Evolutionary conservation across 2,797 vertebrate species (phyloP), one percentile per base, ranked within the genome.

Genomic region (Serranus cabrilla): DNA sequence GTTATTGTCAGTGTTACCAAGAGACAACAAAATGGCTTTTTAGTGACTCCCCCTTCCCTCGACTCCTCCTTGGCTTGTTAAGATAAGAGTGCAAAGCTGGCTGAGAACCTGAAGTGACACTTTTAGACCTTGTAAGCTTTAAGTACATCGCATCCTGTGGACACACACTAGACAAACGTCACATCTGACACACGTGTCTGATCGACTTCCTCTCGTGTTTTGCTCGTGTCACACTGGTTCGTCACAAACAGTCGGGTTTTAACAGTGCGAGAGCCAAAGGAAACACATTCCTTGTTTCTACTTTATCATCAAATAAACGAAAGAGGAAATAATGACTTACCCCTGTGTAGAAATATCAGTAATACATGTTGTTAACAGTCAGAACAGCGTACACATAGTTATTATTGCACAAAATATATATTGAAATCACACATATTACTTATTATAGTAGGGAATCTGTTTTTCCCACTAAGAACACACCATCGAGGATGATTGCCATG

Each of bases 261-360:
- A 95, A 95, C 94, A 94, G 94, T 95, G 89, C 85, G 49, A 78
- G 80, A 92, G 94, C 94, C 94, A 91, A 91, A 92, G 91, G 78
- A 89, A 88, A 93, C 86, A 61, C 89, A 81, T 82, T 78, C 78
- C 73, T 78, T 31, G 50, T 71, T 82, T 82, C 84, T 85, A 86
- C 73, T 78, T 59, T 67, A 62, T 85, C 71, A 14, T 71, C 73
- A 65, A 80, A 83, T 58, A 82, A 85, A 85, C 54, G 10, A 9
- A 74, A 72, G 74, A 86, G 66, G 81, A 89, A 75, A 67, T 59
- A 13, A 84, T 64, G 47, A 75, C 76, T 76, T 58, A 71, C 66
- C 71, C 59, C 69, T 63, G 66, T 73, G 62, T 86, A 87, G 57
- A 87, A 86, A 89, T 67, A 76, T 81, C 73, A 79, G 63, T 58